phyloP scores from a whole-genome alignment of 2,888 invertebrate species.

The Parochlus steinenii region DNA sequence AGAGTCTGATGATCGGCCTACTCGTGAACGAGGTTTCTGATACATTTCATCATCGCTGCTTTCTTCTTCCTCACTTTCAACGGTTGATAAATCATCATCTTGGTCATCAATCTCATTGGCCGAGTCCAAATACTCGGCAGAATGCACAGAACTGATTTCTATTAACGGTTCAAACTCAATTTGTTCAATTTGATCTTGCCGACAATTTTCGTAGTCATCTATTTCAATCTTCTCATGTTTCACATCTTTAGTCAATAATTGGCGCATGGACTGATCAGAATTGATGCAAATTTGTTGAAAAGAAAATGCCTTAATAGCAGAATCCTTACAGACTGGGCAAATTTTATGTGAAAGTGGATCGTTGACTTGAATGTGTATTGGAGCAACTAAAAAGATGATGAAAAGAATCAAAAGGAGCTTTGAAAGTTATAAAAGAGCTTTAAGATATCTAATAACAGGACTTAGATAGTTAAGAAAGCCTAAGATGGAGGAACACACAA shows the following conservation, averaged over 20 bases:
- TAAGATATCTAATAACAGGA: too few species aligned
- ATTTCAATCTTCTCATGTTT: neutral
- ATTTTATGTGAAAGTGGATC: constrained; percentile 2
- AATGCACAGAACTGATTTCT: too few species aligned
- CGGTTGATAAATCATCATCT: too few species aligned
- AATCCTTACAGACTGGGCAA: neutral
- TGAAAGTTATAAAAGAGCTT: too few species aligned
- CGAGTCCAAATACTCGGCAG: too few species aligned
- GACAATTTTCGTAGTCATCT: neutral
- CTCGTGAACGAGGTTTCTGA: too few species aligned
- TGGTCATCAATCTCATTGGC: too few species aligned
- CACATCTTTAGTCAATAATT: neutral
- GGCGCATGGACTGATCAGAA: neutral
- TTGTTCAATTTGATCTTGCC: neutral
- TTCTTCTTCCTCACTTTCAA: neutral
- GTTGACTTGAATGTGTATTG: neutral
- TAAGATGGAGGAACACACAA: too few species aligned
- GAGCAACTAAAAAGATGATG: neutral
- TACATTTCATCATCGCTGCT: neutral
- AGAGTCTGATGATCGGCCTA: too few species aligned
- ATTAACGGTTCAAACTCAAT: neutral
- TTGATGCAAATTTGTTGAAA: neutral
- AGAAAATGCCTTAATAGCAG: neutral
- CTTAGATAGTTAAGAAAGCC: too few species aligned
- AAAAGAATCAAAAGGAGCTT: too few species aligned